A percentile compares a stretch with the other conserved stretches of the same genome.
Conservation (phyloP, 2,797 vertebrate genomes). For the Hoplostethus atlanticus region DNA sequence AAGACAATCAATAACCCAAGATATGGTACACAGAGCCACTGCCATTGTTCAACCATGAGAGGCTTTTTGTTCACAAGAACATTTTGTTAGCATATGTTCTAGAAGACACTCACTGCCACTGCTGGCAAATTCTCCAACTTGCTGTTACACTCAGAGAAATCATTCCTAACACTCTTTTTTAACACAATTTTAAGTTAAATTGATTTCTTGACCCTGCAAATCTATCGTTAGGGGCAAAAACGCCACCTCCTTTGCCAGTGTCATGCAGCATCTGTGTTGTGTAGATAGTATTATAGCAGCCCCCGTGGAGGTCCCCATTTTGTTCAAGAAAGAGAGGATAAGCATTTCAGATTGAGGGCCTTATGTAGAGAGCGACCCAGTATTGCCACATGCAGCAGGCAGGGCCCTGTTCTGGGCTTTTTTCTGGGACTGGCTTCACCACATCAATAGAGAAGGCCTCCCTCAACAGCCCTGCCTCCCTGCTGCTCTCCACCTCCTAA, state of each 20-base stretch:
- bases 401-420: constrained; percentile 52
- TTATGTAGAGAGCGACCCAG: constrained; percentile 45
- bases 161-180: too few relatives aligned
- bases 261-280: constrained; percentile 5
- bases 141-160: too few relatives aligned
- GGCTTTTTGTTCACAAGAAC: constrained; percentile 26
- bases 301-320: constrained; percentile 44
- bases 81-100: constrained; percentile 5
- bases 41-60: constrained; percentile 5
- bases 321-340: constrained; percentile 24
- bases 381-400: constrained; percentile 65
- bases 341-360: constrained; percentile 29
- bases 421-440: constrained; percentile 63
- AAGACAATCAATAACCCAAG: constrained; percentile 66
- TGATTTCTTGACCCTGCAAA: too few relatives aligned
- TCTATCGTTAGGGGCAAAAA: too few relatives aligned
- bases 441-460: constrained; percentile 77
- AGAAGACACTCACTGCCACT: too few relatives aligned
- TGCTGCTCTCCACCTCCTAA: constrained; percentile 69
- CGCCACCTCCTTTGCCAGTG: background rate
- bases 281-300: background rate
- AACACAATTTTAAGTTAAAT: too few relatives aligned
- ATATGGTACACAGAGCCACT: constrained; percentile 38
- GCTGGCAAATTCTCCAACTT: too few relatives aligned
- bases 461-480: constrained; percentile 60